Percentiles rank a stretch among this genome's conserved stretches.
phyloP scores from a whole-genome alignment of 2,888 invertebrate genomes.

The Acanthosoma haemorrhoidale region DNA sequence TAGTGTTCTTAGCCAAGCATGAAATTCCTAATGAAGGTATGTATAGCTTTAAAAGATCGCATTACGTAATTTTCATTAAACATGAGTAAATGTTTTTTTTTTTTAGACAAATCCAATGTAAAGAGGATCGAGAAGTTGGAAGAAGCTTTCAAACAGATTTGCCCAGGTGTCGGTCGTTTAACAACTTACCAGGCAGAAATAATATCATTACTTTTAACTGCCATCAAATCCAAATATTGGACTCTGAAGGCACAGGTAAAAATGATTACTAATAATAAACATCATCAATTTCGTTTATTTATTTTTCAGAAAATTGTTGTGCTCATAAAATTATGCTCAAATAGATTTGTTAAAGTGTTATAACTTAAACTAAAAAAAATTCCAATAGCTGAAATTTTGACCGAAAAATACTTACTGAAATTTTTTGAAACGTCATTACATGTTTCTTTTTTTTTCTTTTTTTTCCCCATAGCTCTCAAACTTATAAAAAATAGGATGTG shows the following conservation, averaged over 20 bases:
- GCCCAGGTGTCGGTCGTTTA: constrained; percentile 73
- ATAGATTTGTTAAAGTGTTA: no score
- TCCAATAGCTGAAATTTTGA: no score
- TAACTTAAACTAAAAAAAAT: no score
- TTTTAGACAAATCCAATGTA: constrained; percentile 32
- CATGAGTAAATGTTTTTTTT: background rate
- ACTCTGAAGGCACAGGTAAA: constrained; percentile 71
- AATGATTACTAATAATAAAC: background rate
- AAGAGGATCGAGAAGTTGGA: constrained; percentile 61
- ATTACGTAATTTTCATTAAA: background rate
- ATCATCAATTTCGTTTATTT: no score
- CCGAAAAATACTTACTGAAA: no score
- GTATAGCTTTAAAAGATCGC: no score
- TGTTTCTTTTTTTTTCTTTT: no score
- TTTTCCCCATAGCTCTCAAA: no score
- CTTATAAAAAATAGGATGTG: no score
- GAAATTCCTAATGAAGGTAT: constrained; percentile 48
- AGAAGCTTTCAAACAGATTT: constrained; percentile 83
- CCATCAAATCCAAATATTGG: constrained; percentile 81
- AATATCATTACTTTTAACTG: constrained; percentile 61
- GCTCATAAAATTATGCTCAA: no score
- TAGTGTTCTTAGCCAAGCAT: constrained; percentile 84
- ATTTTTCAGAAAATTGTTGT: no score
- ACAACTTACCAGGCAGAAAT: constrained; percentile 69
- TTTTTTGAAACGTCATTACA: no score